Conservation (phyloP, 2,113 vertebrate genomes). For the Gavia stellata region DNA sequence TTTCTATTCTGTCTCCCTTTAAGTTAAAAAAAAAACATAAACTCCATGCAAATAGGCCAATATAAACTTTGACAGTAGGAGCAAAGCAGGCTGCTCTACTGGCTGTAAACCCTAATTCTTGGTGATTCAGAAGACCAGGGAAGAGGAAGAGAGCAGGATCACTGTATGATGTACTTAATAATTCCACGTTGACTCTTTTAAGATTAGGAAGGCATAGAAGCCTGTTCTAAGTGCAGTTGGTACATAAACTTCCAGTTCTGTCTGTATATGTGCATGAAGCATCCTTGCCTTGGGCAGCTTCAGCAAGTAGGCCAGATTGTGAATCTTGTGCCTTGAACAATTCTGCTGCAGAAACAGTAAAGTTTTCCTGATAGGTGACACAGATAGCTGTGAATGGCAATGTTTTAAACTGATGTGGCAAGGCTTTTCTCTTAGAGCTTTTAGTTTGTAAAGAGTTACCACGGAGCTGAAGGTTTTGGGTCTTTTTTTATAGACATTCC, state of each 20-base stretch:
- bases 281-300: background rate
- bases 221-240: background rate
- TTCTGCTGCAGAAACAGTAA: background rate
- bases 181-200: too few relatives aligned
- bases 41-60: background rate
- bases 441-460: background rate
- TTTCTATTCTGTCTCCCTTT: background rate
- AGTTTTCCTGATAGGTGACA: background rate
- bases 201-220: background rate
- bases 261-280: background rate
- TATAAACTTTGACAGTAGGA: background rate
- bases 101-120: background rate
- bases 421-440: background rate
- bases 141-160: background rate
- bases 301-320: background rate
- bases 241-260: background rate
- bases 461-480: background rate
- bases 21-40: background rate
- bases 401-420: background rate
- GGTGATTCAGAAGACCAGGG: background rate
- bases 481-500: too few relatives aligned
- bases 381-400: background rate
- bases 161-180: background rate
- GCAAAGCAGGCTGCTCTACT: background rate
- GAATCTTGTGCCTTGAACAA: background rate